Conservation (phyloP, 2,888 invertebrate genomes). For the Eupeodes luniger region DNA sequence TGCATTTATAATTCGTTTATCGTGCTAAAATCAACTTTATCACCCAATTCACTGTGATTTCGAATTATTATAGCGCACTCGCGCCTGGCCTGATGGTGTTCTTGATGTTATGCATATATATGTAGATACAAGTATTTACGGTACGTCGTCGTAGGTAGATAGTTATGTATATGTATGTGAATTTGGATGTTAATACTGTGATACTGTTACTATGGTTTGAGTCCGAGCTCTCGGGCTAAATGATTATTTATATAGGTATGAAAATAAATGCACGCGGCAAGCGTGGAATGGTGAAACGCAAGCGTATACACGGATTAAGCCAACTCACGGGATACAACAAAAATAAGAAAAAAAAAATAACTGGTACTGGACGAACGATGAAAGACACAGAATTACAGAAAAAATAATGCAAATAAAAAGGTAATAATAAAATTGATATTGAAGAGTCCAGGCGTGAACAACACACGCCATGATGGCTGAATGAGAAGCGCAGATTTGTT, state of each 20-base stretch:
- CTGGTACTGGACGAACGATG: slow-evolving; percentile 26
- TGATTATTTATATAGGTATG: slow-evolving; percentile 30
- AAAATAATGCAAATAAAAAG: slow-evolving; percentile 32
- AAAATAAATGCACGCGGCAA: neutral
- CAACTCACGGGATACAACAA: neutral
- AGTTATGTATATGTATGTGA: neutral
- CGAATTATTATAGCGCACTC: slow-evolving; percentile 75
- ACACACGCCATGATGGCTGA: slow-evolving; percentile 64
- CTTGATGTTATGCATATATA: slow-evolving; percentile 1
- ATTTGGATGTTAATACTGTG: neutral
- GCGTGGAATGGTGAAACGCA: slow-evolving; percentile 28
- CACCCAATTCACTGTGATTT: slow-evolving; percentile 75
- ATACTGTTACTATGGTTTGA: slow-evolving; percentile 27
- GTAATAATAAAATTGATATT: slow-evolving; percentile 55
- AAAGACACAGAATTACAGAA: neutral
- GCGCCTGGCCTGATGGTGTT: slow-evolving; percentile 17
- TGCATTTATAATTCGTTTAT: slow-evolving; percentile 77
- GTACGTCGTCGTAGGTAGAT: no score
- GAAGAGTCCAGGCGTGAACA: slow-evolving; percentile 64
- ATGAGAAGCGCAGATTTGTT: slow-evolving; percentile 71
- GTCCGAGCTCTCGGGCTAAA: neutral
- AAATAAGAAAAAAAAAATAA: neutral
- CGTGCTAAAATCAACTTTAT: slow-evolving; percentile 77
- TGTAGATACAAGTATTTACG: no score
- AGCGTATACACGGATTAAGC: slow-evolving; percentile 18